These are phyloP conservation scores for Laothoe populi DNA, from an alignment of 2,888 invertebrate species.

Conservation along the genomic window DNA sequence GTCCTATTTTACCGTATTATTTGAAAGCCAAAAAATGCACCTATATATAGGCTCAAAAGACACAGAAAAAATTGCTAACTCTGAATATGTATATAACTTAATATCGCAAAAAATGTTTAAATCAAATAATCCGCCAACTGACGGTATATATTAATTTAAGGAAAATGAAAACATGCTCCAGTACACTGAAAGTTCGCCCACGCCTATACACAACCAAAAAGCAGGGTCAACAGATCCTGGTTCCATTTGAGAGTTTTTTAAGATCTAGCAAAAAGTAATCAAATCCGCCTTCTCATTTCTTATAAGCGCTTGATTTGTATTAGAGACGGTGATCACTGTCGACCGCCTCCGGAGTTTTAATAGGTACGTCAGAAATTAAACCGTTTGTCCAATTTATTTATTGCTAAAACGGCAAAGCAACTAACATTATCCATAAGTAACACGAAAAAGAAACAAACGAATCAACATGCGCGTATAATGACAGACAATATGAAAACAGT, in stretches of 20 bases:
- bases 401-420: not conserved
- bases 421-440: no score
- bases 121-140: no score
- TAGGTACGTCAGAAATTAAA: not conserved
- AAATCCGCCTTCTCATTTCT: conserved; percentile 15
- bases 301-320: not conserved
- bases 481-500: not conserved
- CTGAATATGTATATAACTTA: no score
- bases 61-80: no score
- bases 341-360: conserved; percentile 1
- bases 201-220: not conserved
- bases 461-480: not conserved
- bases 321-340: not conserved
- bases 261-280: conserved; percentile 8
- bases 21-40: no score
- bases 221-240: not conserved
- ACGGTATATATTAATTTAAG: no score
- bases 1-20: no score
- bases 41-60: no score
- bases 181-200: no score
- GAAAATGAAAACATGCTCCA: no score
- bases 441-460: not conserved
- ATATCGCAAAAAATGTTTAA: no score
- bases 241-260: conserved; percentile 4
- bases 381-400: not conserved